phyloP scores from a whole-genome alignment of 2,797 vertebrate genomes.

The Botia kubotai region DNA sequence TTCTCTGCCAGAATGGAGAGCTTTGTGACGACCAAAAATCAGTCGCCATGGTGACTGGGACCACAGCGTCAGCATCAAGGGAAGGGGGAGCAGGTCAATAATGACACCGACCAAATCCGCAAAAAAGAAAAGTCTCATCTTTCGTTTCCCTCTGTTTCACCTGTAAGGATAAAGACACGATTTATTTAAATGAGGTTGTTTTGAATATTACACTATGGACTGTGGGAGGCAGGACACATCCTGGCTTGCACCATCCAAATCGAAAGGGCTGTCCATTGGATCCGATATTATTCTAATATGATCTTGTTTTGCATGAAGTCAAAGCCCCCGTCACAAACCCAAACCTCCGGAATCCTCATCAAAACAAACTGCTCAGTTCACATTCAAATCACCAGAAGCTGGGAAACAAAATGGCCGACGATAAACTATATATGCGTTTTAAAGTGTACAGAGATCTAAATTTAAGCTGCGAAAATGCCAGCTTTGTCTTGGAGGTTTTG shows the following conservation, averaged over 20 bases:
- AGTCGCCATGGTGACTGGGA: constrained; percentile 72
- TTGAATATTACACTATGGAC: constrained; percentile 68
- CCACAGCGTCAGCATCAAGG: constrained; percentile 60
- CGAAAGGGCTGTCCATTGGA: constrained; percentile 80
- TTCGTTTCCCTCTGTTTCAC: constrained; percentile 54
- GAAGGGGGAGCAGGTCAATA: constrained; percentile 80
- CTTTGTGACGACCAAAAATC: constrained; percentile 78
- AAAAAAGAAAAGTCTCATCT: constrained; percentile 55
- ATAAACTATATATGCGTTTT: constrained; percentile 33
- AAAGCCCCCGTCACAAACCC: constrained; percentile 64
- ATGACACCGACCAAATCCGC: constrained; percentile 75
- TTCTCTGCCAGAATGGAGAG: constrained; percentile 80
- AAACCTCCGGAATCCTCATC: constrained; percentile 56
- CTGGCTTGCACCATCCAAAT: constrained; percentile 66
- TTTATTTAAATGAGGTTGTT: constrained; percentile 49
- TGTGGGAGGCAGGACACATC: constrained; percentile 66
- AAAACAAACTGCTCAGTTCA: background rate
- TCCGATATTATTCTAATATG: constrained; percentile 51
- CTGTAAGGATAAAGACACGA: constrained; percentile 57
- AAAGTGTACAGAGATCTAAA: constrained; percentile 46
- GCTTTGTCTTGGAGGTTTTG: constrained; percentile 69
- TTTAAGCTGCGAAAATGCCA: constrained; percentile 65
- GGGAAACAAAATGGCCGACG: constrained; percentile 4
- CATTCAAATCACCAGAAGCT: constrained; percentile 10
- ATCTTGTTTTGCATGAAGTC: constrained; percentile 61